phyloP scores from a whole-genome alignment of 2,797 vertebrate genomes.

The Podarcis lilfordi region DNA sequence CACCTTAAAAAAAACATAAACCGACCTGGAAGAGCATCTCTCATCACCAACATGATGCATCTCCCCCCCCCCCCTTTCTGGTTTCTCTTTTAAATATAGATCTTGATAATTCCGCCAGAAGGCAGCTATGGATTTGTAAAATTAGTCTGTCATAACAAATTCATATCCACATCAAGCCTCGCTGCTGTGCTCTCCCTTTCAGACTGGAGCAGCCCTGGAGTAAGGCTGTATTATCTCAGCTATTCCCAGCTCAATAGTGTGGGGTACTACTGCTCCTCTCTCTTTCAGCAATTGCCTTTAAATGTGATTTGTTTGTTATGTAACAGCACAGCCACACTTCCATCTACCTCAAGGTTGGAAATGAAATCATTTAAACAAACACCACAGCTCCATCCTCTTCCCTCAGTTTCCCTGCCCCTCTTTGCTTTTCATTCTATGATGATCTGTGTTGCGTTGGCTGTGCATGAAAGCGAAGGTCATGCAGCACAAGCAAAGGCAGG shows the following conservation, averaged over 20 bases:
- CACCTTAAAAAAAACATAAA: constrained; percentile 39
- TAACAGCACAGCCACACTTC: constrained; percentile 58
- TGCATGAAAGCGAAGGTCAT: constrained; percentile 20
- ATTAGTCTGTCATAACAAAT: constrained; percentile 75
- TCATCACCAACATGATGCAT: constrained; percentile 20
- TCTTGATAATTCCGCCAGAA: constrained; percentile 64
- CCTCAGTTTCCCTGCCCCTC: background rate
- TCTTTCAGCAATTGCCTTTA: constrained; percentile 66
- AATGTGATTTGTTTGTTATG: constrained; percentile 64
- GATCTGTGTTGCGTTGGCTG: constrained; percentile 28
- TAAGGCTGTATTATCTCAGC: constrained; percentile 58
- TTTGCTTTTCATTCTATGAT: constrained; percentile 42
- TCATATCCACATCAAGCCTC: constrained; percentile 69
- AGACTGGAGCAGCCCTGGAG: constrained; percentile 53
- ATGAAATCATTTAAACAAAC: constrained; percentile 59
- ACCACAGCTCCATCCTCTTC: constrained; percentile 31
- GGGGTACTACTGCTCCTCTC: background rate
- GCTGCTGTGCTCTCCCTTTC: constrained; percentile 61
- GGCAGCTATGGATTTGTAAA: constrained; percentile 67
- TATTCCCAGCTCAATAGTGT: constrained; percentile 63
- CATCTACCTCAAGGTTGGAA: constrained; percentile 49
- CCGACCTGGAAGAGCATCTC: constrained; percentile 56
- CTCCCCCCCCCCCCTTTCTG: constrained; percentile 18
- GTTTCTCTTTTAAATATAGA: constrained; percentile 44
- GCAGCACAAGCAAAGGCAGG: background rate